Evolutionary conservation across 1,140 invertebrate species (phyloP), one percentile per base, ranked within the genome.

Genomic region (Leptinotarsa texana): DNA sequence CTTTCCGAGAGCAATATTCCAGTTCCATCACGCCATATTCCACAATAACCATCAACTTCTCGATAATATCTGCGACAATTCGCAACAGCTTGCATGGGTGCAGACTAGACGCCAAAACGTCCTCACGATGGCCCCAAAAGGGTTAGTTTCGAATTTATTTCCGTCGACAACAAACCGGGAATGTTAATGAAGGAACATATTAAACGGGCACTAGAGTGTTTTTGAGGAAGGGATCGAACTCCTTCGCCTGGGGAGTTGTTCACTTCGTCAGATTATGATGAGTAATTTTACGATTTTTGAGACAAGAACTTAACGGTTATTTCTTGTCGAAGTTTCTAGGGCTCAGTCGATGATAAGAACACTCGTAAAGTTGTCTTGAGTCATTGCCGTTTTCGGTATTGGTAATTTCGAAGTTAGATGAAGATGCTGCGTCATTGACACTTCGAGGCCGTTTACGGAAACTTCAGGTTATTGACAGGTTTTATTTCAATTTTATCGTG

Each of bases 261-360:
- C 5, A 57, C 3, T 57, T 18, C 4, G 15, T 57, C 4, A 8
- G 51, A 57, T 18, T 57, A 57, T 57, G n/a, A 17, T 18, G n/a
- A 57, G 4, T 57, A 57, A 57, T 57, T 57, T 57, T 57, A 18
- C 51, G 51, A 57, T 57, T 57, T 57, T 57, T 57, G 51, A 57
- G 51, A 57, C 51, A 57, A 57, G 51, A 57, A 57, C 3, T n/a
- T 57, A 57, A 57, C n/a, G 51, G 17, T 17, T 18, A 18, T 15
- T 57, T 57, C n/a, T 57, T 57, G 51, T 18, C 5, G 13, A 18
- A 57, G 51, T 57, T 57, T 57, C 6, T 17, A 57, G 17, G 15
- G 13, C 51, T 57, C 13, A 4, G 3, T n/a, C 51, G 13, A 8
- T 18, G 51, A 57, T 57, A 57, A 57, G 51, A 57, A 57, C 13